These are phyloP conservation scores for Pyrgilauda ruficollis DNA, from an alignment of 2,113 vertebrate genomes.

Conservation along the genomic window DNA sequence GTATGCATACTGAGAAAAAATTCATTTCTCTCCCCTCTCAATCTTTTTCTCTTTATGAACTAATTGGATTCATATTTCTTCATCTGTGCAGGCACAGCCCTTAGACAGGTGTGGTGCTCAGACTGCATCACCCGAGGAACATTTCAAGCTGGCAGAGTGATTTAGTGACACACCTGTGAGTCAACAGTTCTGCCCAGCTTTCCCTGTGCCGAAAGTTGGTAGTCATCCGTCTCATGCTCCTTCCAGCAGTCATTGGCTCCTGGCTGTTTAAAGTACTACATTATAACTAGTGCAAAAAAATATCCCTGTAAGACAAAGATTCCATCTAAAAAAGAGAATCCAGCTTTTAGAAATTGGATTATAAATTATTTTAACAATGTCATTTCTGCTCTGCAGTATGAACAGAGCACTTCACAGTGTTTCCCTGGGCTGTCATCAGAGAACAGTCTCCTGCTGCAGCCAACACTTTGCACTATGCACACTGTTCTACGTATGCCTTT, in stretches of 20 bases:
- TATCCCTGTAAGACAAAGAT: constrained; percentile 16
- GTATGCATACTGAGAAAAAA: not conserved
- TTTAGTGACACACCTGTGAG: constrained; percentile 56
- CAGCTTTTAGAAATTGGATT: not conserved
- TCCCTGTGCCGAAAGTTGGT: not conserved
- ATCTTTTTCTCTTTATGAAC: constrained; percentile 10
- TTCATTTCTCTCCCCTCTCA: not conserved
- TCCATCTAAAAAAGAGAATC: not conserved
- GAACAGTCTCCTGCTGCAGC: not conserved
- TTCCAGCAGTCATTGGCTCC: constrained; percentile 26
- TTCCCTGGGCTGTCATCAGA: not conserved
- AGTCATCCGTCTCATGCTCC: not conserved
- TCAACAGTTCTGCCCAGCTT: constrained; percentile 47
- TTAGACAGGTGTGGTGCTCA: constrained; percentile 60
- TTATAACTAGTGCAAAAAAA: not conserved
- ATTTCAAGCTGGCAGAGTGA: constrained; percentile 41
- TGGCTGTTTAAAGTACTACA: not conserved
- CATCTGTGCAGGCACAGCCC: constrained; percentile 1
- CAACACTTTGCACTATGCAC: not conserved
- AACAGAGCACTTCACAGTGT: not conserved
- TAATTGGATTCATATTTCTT: constrained; percentile 34
- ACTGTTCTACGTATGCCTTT: not conserved
- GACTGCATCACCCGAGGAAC: constrained; percentile 35
- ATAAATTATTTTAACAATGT: not conserved
- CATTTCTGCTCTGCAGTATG: not conserved